These are phyloP conservation scores for Umimayanthus chanpuru DNA, from an alignment of 92 coral and sea anemone genomes.

Conservation along the genomic window DNA sequence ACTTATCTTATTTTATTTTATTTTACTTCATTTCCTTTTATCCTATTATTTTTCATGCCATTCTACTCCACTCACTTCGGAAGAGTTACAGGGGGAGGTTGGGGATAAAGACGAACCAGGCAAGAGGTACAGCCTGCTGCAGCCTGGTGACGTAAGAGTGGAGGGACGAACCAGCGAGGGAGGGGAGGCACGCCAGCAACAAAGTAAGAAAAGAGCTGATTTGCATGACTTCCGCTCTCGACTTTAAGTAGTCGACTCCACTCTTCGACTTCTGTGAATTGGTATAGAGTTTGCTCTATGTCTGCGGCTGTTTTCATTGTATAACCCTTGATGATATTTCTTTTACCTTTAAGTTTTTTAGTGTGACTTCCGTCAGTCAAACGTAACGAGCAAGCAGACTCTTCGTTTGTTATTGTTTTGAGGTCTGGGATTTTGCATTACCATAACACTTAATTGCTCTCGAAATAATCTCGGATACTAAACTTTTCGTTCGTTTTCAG, in stretches of 20 bases:
- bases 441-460: too few relatives aligned
- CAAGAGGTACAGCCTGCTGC: slow-evolving; percentile 29
- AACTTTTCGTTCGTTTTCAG: too few relatives aligned
- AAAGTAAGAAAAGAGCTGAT: slow-evolving; percentile 8
- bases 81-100: slow-evolving; percentile 12
- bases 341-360: too few relatives aligned
- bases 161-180: slow-evolving; percentile 46
- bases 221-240: background rate
- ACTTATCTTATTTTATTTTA: background rate
- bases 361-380: too few relatives aligned
- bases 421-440: too few relatives aligned
- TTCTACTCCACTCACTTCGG: background rate
- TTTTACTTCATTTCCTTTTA: background rate
- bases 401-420: too few relatives aligned
- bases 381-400: too few relatives aligned
- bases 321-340: too few relatives aligned
- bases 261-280: too few relatives aligned
- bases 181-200: background rate
- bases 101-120: slow-evolving; percentile 15
- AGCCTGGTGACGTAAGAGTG: slow-evolving; percentile 34
- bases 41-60: slow-evolving; percentile 11
- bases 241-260: background rate
- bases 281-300: background rate
- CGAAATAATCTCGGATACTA: too few relatives aligned
- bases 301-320: background rate